Base-by-base conservation (phyloP, 1,140 invertebrate genomes). In the Aphaenogaster rudis region DNA sequence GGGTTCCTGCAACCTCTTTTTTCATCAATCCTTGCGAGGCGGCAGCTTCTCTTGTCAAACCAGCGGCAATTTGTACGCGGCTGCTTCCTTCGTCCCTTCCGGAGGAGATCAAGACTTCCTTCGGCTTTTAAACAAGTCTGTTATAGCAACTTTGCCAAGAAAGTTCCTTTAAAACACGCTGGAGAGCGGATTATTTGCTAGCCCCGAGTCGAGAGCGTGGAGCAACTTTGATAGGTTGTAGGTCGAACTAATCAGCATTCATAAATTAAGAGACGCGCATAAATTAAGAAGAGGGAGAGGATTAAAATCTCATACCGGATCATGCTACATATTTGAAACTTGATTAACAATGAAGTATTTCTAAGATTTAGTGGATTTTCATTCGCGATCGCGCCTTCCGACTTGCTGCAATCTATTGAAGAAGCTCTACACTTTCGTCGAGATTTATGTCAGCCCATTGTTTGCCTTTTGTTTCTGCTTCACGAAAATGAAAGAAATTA, bases 61-160 rank as follows among this genome's bases (percentile, higher is more conserved):
- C 66, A 17, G 36, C 48, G 9, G 54, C 54, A 84, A 84, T 84
- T 74, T 84, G 33, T 42, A 76, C 69, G 28, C 36, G 42, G 42
- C 42, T 33, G 54, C 54, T 39, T 48, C 28, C 33, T 59, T 28
- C 42, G 52, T 39, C 28, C 28, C 21, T 52, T 48, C 54, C 17
- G 42, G 13, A 54, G 45, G 54, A 33, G 39, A 54, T 67, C 63
- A 54, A 57, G 50, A 71, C 36, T 57, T 57, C 21, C 64, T 28
- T 42, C 36, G 78, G 64, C 11, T 76, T 61, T 74, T 21, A 57
- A 50, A 74, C 54, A 76, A 84, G 69, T 84, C 54, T 63, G 69
- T 63, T 84, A 61, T 84, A 84, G 21, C 80, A 61, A 74, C 13
- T 76, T 74, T 21, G 33, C 33, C 7, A 48, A 59, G 42, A 76